Conservation (phyloP, 2,113 vertebrate genomes). For the Carollia perspicillata region DNA sequence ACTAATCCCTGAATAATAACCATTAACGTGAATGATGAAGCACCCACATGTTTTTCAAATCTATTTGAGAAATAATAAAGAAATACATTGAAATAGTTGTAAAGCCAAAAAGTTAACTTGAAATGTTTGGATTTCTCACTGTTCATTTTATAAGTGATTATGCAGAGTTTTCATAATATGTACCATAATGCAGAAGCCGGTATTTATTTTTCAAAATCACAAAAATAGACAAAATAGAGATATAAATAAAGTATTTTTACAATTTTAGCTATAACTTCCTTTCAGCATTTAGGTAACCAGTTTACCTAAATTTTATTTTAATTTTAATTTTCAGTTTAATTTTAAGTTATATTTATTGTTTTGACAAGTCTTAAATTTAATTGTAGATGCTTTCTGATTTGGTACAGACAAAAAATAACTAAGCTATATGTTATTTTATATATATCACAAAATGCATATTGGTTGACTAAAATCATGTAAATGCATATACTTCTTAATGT, state of each 20-base stretch:
- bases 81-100: conserved; percentile 61
- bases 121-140: conserved; percentile 32
- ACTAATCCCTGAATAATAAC: conserved; percentile 49
- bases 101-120: conserved; percentile 35
- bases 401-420: background rate
- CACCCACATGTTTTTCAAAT: conserved; percentile 48
- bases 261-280: background rate
- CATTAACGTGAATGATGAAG: conserved; percentile 46
- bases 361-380: background rate
- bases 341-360: conserved; percentile 31
- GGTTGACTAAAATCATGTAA: conserved; percentile 42
- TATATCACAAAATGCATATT: background rate
- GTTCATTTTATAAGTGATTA: conserved; percentile 27
- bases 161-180: background rate
- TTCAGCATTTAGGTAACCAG: conserved; percentile 1
- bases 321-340: too few relatives aligned
- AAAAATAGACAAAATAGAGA: conserved; percentile 15
- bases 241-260: conserved; percentile 26
- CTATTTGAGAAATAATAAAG: conserved; percentile 67
- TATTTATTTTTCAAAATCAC: conserved; percentile 44
- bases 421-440: background rate
- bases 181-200: background rate
- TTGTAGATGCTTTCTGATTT: background rate
- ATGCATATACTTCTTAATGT: background rate
- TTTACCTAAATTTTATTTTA: too few relatives aligned